Evolutionary conservation across 1,140 invertebrate genomes (phyloP).

Genomic region (Zaprionus capensis): DNA sequence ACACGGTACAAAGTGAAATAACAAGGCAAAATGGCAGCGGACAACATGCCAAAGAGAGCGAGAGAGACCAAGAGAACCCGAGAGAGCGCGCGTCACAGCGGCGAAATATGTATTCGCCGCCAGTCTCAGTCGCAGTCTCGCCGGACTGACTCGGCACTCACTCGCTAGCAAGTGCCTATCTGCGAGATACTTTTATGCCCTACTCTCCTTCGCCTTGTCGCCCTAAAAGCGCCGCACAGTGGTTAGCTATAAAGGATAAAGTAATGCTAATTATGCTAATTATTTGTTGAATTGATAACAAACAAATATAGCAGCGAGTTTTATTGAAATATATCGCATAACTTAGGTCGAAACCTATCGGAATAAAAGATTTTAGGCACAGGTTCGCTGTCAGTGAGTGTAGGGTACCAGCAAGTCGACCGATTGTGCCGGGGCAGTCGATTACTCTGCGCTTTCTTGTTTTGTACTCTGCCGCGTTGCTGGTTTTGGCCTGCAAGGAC

Average conservation of each 20-base stretch:
- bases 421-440: background rate
- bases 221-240: background rate
- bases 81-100: conserved; percentile 52
- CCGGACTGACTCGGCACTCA: conserved; percentile 38
- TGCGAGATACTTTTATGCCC: conserved; percentile 40
- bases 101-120: conserved; percentile 60
- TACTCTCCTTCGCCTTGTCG: background rate
- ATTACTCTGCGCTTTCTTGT: conserved; percentile 28
- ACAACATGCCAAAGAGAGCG: conserved; percentile 49
- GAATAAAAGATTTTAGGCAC: background rate
- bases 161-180: conserved; percentile 23
- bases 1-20: conserved; percentile 81
- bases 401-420: conserved; percentile 36
- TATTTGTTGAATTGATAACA: background rate
- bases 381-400: background rate
- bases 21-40: conserved; percentile 71
- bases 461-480: conserved; percentile 27
- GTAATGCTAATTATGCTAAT: background rate
- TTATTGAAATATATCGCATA: background rate
- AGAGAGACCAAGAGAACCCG: conserved; percentile 44
- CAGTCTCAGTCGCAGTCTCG: background rate
- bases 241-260: background rate
- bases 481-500: conserved; percentile 42
- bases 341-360: background rate
- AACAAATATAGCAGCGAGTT: background rate